Evolutionary conservation across 2,888 invertebrate species (phyloP), one percentile per base, ranked within the genome.

Genomic region (Argyresthia goedartella): DNA sequence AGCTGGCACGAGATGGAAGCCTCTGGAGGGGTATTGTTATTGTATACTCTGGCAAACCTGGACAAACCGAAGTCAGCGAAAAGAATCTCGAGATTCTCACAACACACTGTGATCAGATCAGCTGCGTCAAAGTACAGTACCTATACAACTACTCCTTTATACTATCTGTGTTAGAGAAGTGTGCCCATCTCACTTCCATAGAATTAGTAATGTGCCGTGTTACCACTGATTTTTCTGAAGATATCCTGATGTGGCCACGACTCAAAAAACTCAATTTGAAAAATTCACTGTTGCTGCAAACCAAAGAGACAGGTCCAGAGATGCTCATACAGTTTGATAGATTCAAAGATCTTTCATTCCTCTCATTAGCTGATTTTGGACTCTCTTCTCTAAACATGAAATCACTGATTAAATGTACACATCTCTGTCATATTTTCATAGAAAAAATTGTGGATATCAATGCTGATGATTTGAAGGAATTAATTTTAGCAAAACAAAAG

Each of bases 151-250:
- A 81, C 55, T 56, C 69, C 14, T 58, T 66, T 10, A 70, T 84
- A 16, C 70, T 70, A 57, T 62, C 71, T 34, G 65, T 87, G 41
- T 63, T 79, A 51, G 65, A 69, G 6, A 63, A 69, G 54, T 85
- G 86, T 60, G 54, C 57, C 15, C 76, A 84, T 59, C 65, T 87
- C 43, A 66, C 63, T 34, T 73, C 76, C 15, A 56, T 87, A 15
- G 82, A 85, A 63, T 59, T 87, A 50, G 68, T 81, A 1, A 87
- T 87, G 86, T 87, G 87, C 55, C 64, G 74, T 49, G 64, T 87
- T 34, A 63, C 64, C 51, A 73, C 73, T 56, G 73, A 76, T 39
- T 74, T 86, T 56, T 74, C 75, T 60, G 59, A 68, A 15, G 73
- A 79, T 53, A 54, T 84, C 35, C 63, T 57, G 33, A 73, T 58